Conservation (phyloP, 1,140 invertebrate species). For the Amyelois transitella region DNA sequence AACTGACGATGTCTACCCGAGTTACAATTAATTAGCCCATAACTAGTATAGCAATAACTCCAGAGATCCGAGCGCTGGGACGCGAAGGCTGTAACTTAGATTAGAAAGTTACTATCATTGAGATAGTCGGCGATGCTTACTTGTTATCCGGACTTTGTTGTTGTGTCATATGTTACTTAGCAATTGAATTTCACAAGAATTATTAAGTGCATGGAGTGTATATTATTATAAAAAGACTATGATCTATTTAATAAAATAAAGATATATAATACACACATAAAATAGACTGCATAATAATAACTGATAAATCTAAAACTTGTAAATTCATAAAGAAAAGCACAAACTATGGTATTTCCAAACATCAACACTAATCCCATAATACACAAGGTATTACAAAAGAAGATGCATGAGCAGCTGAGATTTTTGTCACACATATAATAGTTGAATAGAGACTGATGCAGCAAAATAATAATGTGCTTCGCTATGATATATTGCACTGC, state of each 20-base stretch:
- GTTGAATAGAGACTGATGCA: not conserved
- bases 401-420: not conserved
- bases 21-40: conserved; percentile 52
- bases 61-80: conserved; percentile 34
- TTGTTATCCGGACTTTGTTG: not conserved
- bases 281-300: too few species aligned
- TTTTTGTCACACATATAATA: not conserved
- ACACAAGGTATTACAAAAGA: not conserved
- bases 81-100: conserved; percentile 34
- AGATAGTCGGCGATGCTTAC: not conserved
- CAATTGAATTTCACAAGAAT: too few species aligned
- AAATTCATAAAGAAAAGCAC: too few species aligned
- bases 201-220: too few species aligned
- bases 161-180: not conserved
- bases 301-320: too few species aligned
- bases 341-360: too few species aligned
- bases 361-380: too few species aligned
- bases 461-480: not conserved
- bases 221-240: too few species aligned
- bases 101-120: conserved; percentile 27
- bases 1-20: conserved; percentile 41
- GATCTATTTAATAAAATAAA: too few species aligned
- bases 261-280: too few species aligned
- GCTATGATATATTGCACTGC: not conserved
- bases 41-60: conserved; percentile 43